Percentiles rank a stretch among this genome's conserved stretches.
phyloP scores from a whole-genome alignment of 2,888 invertebrate genomes.

The Subacronicta megacephala region DNA sequence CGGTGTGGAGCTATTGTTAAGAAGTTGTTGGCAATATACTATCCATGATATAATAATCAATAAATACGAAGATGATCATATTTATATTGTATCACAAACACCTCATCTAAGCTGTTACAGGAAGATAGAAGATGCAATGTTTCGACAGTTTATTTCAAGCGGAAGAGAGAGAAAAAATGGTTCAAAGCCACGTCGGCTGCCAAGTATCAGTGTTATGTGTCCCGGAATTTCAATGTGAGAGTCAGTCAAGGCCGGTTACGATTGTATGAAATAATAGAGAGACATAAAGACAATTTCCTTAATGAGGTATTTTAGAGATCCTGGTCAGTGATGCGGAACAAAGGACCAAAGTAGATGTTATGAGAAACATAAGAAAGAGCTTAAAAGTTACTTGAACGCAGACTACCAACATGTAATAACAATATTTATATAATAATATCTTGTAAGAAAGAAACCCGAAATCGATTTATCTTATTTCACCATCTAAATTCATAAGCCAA shows the following conservation, averaged over 20 bases:
- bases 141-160: conserved; percentile 5
- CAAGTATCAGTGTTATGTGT: conserved; percentile 43
- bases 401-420: not conserved
- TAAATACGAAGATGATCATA: too few relatives aligned
- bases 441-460: too few relatives aligned
- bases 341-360: not conserved
- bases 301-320: not conserved
- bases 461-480: not conserved
- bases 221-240: conserved; percentile 48
- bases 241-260: conserved; percentile 44
- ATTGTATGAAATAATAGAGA: conserved; percentile 14
- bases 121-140: conserved; percentile 9
- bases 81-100: too few relatives aligned
- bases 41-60: too few relatives aligned
- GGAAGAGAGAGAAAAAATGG: conserved; percentile 11
- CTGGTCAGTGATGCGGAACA: not conserved
- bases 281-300: not conserved
- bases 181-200: conserved; percentile 20
- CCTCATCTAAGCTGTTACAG: too few relatives aligned
- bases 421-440: too few relatives aligned
- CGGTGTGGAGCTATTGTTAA: too few relatives aligned
- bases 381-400: not conserved
- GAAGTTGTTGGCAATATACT: too few relatives aligned
- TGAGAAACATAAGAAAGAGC: too few relatives aligned
- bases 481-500: not conserved